A percentile compares a stretch with the other conserved stretches of the same genome.
Evolutionary conservation across 2,113 vertebrate species (phyloP).

Genomic region (Myotis yumanensis): DNA sequence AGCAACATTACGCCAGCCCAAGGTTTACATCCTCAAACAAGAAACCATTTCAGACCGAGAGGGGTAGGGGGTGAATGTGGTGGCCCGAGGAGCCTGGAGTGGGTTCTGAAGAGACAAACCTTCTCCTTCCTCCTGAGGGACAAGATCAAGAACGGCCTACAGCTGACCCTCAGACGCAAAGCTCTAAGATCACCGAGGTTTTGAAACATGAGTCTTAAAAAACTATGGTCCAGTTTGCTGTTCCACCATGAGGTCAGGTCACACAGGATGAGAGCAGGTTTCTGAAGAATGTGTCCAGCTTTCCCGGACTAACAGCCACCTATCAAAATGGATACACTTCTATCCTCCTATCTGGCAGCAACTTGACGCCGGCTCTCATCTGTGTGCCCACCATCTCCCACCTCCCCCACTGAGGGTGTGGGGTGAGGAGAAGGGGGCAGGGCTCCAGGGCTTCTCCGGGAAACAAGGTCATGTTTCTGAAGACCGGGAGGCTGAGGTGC

Average conservation of each 20-base stretch:
- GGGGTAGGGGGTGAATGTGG: not conserved
- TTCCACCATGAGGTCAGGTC: not conserved
- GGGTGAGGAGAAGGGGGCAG: not conserved
- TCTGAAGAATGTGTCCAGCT: not conserved
- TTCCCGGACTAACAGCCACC: not conserved
- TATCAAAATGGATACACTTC: not conserved
- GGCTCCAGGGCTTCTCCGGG: not conserved
- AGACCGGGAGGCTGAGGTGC: no score
- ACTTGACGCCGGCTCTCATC: not conserved
- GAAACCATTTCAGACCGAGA: not conserved
- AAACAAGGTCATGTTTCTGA: no score
- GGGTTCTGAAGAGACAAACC: not conserved
- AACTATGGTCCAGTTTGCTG: not conserved
- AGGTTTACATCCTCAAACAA: not conserved
- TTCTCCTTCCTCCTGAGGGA: not conserved
- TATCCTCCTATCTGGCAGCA: not conserved
- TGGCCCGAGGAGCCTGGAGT: not conserved
- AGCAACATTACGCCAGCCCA: not conserved
- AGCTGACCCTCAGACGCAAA: not conserved
- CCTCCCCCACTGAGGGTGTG: rapidly evolving
- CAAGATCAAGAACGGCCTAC: not conserved
- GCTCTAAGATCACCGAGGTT: not conserved
- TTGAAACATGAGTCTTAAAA: not conserved
- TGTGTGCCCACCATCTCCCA: not conserved
- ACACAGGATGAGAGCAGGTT: not conserved